Evolutionary conservation across 2,797 vertebrate genomes (phyloP).

Genomic region (Periparus ater): DNA sequence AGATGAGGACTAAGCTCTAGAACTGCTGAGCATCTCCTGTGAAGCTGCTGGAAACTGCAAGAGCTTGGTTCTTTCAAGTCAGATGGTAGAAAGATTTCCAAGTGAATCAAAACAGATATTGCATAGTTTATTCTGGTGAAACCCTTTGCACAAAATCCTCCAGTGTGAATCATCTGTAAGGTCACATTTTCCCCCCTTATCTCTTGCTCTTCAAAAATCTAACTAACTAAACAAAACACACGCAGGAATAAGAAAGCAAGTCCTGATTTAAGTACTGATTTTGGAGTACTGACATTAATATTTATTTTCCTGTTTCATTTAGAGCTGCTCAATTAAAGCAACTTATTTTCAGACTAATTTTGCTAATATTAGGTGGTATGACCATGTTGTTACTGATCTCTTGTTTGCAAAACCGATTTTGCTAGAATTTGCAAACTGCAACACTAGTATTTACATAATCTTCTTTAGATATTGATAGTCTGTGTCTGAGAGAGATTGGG

Average conservation of each 20-base stretch:
- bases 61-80: not conserved
- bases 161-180: not conserved
- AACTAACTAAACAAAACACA: not conserved
- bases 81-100: not conserved
- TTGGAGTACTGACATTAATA: not conserved
- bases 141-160: not conserved
- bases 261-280: not conserved
- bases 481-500: not conserved
- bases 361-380: not conserved
- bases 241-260: not conserved
- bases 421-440: not conserved
- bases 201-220: not conserved
- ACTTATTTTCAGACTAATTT: not conserved
- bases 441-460: not conserved
- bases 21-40: not conserved
- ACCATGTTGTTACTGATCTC: not conserved
- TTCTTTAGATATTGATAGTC: not conserved
- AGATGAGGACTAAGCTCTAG: not conserved
- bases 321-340: not conserved
- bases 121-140: not conserved
- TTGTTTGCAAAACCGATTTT: not conserved
- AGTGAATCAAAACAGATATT: not conserved
- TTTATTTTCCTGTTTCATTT: not conserved
- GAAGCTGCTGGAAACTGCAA: not conserved
- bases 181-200: fast-evolving